Evolutionary conservation across 2,797 vertebrate genomes (phyloP), one percentile per base, ranked within the genome.

Genomic region (Typhlichthys subterraneus): DNA sequence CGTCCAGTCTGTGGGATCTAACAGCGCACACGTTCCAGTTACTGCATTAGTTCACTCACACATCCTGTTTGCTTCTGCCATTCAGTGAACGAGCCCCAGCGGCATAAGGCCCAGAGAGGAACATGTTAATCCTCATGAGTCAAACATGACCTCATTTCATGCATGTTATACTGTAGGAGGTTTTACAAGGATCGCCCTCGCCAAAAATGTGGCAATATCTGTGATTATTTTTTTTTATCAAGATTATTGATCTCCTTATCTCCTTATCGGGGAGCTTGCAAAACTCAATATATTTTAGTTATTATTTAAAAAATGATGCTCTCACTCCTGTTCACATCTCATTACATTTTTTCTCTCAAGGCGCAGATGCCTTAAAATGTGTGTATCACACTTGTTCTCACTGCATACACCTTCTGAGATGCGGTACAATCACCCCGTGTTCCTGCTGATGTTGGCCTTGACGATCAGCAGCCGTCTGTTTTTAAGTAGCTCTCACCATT

Each of bases 341-440:
- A 71, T 83, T 70, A 23, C 63, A 19, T 52, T 70, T 57, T 66
- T 45, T 49, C 61, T 75, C 68, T 76, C 57, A 49, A 57, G 66
- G 72, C 63, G 74, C 70, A 73, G 71, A 73, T 83, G 79, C 80
- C 80, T 77, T 85, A 79, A 87, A 66, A 57, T 79, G 8, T 9
- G 33, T 38, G 5, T 38, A 9, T 38, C 23, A 29, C 23, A 29
- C 23, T 29, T 29, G 23, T 9, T 70, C 73, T 62, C 70, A 63
- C 66, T 61, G 76, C 73, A 56, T 50, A 79, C 73, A 70, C 82
- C 70, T 63, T 77, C 72, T 73, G 53, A 80, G 70, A 84, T 42
- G 70, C 70, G 33, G 33, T 38, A 38, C 33, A 38, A 38, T 9
- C 33, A 9, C 33, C 4, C 23, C 5, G 7, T 9, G 33, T 38